Percentiles rank a stretch among this genome's conserved stretches.
These are phyloP conservation scores for Dioctria rufipes DNA, from an alignment of 2,888 invertebrate genomes.

Conservation along the genomic window DNA sequence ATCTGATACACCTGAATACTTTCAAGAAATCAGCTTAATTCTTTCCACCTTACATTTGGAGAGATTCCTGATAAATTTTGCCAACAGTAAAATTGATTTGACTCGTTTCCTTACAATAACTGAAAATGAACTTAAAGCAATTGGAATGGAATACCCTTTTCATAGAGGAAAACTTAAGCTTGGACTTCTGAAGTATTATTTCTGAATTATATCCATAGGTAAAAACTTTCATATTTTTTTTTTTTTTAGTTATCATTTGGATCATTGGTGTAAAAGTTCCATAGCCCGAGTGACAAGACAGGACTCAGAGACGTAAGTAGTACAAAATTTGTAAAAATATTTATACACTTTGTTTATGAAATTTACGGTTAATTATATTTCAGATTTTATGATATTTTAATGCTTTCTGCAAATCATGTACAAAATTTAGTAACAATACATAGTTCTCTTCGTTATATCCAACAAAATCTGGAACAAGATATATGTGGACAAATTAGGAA, in stretches of 20 bases:
- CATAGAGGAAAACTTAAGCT: slow-evolving; percentile 67
- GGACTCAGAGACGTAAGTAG: slow-evolving; percentile 63
- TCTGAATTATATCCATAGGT: background rate
- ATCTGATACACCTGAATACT: slow-evolving; percentile 69
- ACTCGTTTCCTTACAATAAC: slow-evolving; percentile 67
- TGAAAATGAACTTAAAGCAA: slow-evolving; percentile 63
- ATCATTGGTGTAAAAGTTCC: slow-evolving; percentile 68
- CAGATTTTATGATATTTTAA: slow-evolving; percentile 69
- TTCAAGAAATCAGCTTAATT: slow-evolving; percentile 68
- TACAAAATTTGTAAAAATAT: background rate
- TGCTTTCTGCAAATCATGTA: slow-evolving; percentile 69
- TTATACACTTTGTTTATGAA: slow-evolving; percentile 41
- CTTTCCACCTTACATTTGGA: slow-evolving; percentile 65
- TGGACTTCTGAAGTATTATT: slow-evolving; percentile 67
- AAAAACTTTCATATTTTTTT: background rate
- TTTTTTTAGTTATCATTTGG: slow-evolving; percentile 67
- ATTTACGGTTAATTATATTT: slow-evolving; percentile 35
- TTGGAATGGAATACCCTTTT: slow-evolving; percentile 67
- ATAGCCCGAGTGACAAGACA: slow-evolving; percentile 65
- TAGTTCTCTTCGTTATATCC: slow-evolving; percentile 65
- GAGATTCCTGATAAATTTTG: slow-evolving; percentile 65
- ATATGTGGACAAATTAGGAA: slow-evolving; percentile 63
- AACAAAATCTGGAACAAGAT: slow-evolving; percentile 60
- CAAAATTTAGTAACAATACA: slow-evolving; percentile 68
- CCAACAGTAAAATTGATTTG: slow-evolving; percentile 64